Base-by-base conservation (phyloP, 2,113 vertebrate genomes). In the Ailuropoda melanoleuca region DNA sequence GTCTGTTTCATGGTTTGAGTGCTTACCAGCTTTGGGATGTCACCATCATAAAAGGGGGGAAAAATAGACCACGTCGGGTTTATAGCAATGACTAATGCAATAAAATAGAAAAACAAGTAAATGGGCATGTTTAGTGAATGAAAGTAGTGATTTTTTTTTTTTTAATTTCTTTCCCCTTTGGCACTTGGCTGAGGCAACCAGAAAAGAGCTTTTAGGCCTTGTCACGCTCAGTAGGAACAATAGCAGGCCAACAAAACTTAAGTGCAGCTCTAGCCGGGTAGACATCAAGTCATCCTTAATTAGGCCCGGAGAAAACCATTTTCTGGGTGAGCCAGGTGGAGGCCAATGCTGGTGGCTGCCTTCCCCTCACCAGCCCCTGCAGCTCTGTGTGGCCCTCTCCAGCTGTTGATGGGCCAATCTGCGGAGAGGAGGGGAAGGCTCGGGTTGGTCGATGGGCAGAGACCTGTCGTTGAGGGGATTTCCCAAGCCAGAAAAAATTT, bases 71-170 rank as follows among this genome's bases (percentile, higher is more conserved):
- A 95, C 24, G 90, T 97, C 98, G 97, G 93, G 95, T 98, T 99
- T 98, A 99, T 98, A 98, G 98, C 83, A 83, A 98, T 99, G 98
- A 99, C 97, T 99, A 98, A 98, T 68, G 95, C 93, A 97, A 98
- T 99, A 98, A 99, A 98, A 98, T 87, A 93, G 96, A 43, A 98
- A 98, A 98, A 98, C 98, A 98, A 99, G 98, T 98, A 98, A 98
- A 98, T 97, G 98, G 94, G 96, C 98, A 98, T 98, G 97, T 98
- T 99, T 98, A 95, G 97, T 88, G 94, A 92, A 98, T 81, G 91
- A 98, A 98, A 98, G 97, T 96, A 93, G 93, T 94, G 97, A 97
- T 88, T 89, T 97, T 92, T 98, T 98, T 90, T 87, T 82, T 26
- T 98, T 75, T 29, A 17, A 88, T 94, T 91, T 94, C 88, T 93